Conservation (phyloP, 2,797 vertebrate genomes). For the Scomberomorus guttatus region DNA sequence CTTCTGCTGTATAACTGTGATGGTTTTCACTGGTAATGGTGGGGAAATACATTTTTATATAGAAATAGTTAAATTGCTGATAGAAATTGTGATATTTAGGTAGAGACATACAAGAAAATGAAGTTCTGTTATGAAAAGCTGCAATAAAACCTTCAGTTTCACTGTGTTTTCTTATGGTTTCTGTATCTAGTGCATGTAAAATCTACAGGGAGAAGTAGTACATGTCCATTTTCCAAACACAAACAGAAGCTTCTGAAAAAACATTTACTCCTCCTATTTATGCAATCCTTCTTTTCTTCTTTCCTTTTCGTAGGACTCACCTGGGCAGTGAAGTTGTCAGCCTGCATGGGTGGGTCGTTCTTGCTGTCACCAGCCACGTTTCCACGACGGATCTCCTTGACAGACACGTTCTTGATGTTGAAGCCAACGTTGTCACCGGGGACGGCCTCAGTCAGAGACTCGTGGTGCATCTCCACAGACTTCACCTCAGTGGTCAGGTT, state of each 20-base stretch:
- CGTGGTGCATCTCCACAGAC: constrained; percentile 90
- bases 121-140: too few relatives aligned
- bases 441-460: constrained; percentile 81
- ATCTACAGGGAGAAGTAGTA: too few relatives aligned
- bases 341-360: constrained; percentile 83
- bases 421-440: constrained; percentile 89
- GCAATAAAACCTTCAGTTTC: too few relatives aligned
- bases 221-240: too few relatives aligned
- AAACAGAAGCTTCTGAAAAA: too few relatives aligned
- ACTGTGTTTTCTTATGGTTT: too few relatives aligned
- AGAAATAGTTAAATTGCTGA: too few relatives aligned
- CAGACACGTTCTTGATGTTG: constrained; percentile 89
- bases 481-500: constrained; percentile 88
- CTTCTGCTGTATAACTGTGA: not conserved
- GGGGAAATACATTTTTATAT: too few relatives aligned
- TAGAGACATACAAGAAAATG: not conserved
- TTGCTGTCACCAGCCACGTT: constrained; percentile 88
- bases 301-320: constrained; percentile 47
- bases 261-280: too few relatives aligned
- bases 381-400: constrained; percentile 87
- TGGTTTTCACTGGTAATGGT: not conserved
- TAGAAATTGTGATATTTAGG: not conserved
- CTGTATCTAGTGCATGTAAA: too few relatives aligned
- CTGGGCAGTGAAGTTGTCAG: constrained; percentile 84
- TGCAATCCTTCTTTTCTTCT: too few relatives aligned